phyloP scores from a whole-genome alignment of 1,140 invertebrate species.

The Drosophila nannoptera region DNA sequence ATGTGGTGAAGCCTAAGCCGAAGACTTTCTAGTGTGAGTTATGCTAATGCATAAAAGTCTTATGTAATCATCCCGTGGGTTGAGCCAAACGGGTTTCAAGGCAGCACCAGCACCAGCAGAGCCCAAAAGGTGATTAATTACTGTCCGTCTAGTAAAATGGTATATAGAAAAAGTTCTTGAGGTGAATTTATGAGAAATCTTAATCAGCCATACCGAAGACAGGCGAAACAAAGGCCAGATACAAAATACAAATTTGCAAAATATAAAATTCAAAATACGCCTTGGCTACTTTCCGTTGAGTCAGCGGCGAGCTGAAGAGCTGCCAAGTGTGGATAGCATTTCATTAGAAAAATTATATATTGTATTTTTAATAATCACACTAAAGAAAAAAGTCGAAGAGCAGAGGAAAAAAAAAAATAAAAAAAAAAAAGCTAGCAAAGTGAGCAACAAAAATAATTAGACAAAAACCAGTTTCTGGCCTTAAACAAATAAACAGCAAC shows the following conservation, averaged over 20 bases:
- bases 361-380: constrained; percentile 60
- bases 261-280: background rate
- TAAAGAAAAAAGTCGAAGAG: constrained; percentile 31
- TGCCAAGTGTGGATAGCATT: constrained; percentile 34
- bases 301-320: constrained; percentile 4
- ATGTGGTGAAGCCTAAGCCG: constrained; percentile 3
- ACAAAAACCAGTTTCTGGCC: constrained; percentile 68
- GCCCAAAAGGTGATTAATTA: constrained; percentile 65
- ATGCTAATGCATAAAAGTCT: constrained; percentile 50
- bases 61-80: constrained; percentile 55
- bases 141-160: constrained; percentile 65
- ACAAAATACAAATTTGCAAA: background rate
- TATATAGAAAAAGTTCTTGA: constrained; percentile 57
- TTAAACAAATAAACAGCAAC: constrained; percentile 39
- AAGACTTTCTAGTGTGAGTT: constrained; percentile 48
- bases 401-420: constrained; percentile 20
- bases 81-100: constrained; percentile 55
- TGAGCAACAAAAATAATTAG: constrained; percentile 65
- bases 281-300: constrained; percentile 19
- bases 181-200: constrained; percentile 38
- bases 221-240: background rate
- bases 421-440: constrained; percentile 32
- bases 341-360: constrained; percentile 61
- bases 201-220: constrained; percentile 15
- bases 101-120: constrained; percentile 32